These are phyloP conservation scores for Thunnus maccoyii DNA, from an alignment of 2,113 vertebrate genomes.

Conservation along the genomic window DNA sequence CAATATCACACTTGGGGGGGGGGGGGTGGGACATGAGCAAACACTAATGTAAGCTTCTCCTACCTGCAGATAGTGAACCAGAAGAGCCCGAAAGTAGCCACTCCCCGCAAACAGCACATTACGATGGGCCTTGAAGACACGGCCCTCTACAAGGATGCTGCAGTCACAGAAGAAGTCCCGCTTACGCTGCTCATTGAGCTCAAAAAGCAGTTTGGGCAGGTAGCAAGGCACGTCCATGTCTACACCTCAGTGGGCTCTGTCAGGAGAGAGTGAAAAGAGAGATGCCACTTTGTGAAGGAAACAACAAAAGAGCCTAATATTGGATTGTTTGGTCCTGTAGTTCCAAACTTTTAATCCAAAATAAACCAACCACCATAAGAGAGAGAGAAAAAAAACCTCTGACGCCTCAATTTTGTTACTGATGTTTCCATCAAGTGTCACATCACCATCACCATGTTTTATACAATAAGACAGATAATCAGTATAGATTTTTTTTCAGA, in stretches of 20 bases:
- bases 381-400: no score
- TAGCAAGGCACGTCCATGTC: constrained; percentile 96
- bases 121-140: constrained; percentile 97
- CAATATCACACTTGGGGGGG: no score
- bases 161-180: constrained; percentile 98
- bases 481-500: no score
- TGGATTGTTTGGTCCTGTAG: not conserved
- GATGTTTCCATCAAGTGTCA: no score
- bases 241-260: not conserved
- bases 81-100: constrained; percentile 94
- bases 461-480: no score
- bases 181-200: constrained; percentile 96
- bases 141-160: constrained; percentile 96
- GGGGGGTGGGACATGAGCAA: not conserved
- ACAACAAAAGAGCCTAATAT: not conserved
- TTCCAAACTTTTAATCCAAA: not conserved
- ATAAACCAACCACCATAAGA: not conserved
- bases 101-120: constrained; percentile 97
- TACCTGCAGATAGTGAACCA: constrained; percentile 94
- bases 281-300: not conserved
- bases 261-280: not conserved
- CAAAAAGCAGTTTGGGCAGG: constrained; percentile 91
- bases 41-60: not conserved
- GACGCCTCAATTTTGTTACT: no score
- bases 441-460: no score